Conservation (phyloP, 2,113 vertebrate species). For the Apaloderma vittatum region DNA sequence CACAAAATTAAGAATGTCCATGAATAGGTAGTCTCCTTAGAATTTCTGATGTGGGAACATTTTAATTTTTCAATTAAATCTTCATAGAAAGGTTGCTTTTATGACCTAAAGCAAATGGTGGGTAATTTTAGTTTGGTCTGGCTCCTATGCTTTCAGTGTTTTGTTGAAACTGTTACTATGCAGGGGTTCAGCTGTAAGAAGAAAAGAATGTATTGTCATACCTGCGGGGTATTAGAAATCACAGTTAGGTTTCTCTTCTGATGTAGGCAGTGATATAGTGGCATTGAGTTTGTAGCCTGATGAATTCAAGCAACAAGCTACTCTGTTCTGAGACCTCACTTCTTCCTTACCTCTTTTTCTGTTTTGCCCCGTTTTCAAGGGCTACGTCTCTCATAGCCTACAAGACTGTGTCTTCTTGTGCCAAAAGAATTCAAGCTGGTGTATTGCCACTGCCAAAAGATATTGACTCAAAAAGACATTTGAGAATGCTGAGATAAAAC, state of each 20-base stretch:
- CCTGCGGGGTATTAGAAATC: background rate
- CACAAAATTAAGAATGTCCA: background rate
- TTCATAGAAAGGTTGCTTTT: background rate
- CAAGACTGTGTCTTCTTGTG: background rate
- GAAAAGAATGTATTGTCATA: slow-evolving; percentile 12
- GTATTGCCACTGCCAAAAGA: background rate
- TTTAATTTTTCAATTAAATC: background rate
- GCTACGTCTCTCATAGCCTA: background rate
- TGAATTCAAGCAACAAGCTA: background rate
- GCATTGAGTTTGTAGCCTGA: background rate
- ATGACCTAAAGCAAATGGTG: background rate
- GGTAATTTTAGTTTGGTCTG: slow-evolving; percentile 2
- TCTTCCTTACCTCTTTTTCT: background rate
- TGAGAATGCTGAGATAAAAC: slow-evolving; percentile 2
- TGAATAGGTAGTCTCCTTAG: background rate
- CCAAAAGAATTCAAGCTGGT: background rate
- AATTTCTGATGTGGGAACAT: background rate
- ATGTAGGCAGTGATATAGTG: background rate
- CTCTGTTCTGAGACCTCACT: background rate
- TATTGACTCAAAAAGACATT: background rate
- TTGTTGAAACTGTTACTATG: background rate
- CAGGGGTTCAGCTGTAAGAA: background rate
- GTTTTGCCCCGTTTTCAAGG: slow-evolving; percentile 6
- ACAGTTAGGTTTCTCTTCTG: background rate
- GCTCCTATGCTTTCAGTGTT: background rate